These are phyloP conservation scores for Drosophila subquinaria DNA, from an alignment of 2,888 invertebrate species.

Conservation along the genomic window DNA sequence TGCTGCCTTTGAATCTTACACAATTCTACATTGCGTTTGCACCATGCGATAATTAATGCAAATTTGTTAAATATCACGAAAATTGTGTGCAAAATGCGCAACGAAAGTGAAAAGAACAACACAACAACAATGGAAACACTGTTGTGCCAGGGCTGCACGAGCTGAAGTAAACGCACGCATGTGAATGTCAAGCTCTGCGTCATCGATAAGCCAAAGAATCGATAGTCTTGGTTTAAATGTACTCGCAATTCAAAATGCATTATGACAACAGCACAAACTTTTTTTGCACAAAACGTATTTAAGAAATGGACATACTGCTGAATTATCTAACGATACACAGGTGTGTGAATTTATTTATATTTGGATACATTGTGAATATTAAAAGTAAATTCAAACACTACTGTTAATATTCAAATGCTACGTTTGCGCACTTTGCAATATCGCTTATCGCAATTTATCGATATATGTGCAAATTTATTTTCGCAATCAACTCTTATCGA, in stretches of 20 bases:
- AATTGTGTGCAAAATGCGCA: slow-evolving; percentile 55
- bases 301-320: not conserved
- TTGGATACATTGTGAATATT: no score
- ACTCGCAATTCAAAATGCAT: not conserved
- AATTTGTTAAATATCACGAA: slow-evolving; percentile 47
- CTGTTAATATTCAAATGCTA: slow-evolving; percentile 27
- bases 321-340: not conserved
- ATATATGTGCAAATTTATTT: slow-evolving; percentile 26
- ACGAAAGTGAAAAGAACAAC: slow-evolving; percentile 73
- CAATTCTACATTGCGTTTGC: slow-evolving; percentile 41
- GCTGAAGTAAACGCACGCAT: not conserved
- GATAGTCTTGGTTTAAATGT: not conserved
- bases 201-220: slow-evolving; percentile 34
- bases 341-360: not conserved
- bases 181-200: slow-evolving; percentile 37
- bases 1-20: slow-evolving; percentile 26
- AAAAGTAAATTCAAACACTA: no score
- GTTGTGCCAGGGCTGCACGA: slow-evolving; percentile 36
- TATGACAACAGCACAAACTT: not conserved
- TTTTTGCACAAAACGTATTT: not conserved
- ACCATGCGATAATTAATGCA: slow-evolving; percentile 49
- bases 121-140: slow-evolving; percentile 55
- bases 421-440: slow-evolving; percentile 11
- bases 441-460: slow-evolving; percentile 19
- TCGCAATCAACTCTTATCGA: slow-evolving; percentile 3